A percentile compares a stretch with the other conserved stretches of the same genome.
Evolutionary conservation across 2,888 invertebrate genomes (phyloP).

Genomic region (Drosophila recens): DNA sequence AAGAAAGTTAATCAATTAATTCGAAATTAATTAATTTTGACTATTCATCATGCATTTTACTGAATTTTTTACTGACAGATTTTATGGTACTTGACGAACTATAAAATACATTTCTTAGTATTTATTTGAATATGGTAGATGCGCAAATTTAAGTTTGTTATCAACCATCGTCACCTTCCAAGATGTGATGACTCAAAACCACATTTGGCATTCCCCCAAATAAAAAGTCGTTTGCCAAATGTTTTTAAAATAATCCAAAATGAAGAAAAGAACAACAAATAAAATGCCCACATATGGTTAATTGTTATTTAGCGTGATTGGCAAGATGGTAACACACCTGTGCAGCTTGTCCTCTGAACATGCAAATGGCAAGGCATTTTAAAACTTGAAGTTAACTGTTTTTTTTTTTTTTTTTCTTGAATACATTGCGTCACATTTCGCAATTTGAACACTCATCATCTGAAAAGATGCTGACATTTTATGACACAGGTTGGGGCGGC

Average conservation of each 20-base stretch:
- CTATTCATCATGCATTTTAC: too few species aligned
- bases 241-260: slow-evolving; percentile 16
- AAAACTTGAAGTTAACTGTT: slow-evolving; percentile 33
- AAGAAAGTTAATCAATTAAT: background rate
- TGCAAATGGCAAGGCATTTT: slow-evolving; percentile 31
- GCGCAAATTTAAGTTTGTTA: slow-evolving; percentile 4
- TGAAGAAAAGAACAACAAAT: slow-evolving; percentile 12
- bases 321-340: slow-evolving; percentile 62
- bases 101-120: background rate
- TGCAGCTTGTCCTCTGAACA: slow-evolving; percentile 52
- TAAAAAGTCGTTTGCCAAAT: slow-evolving; percentile 64
- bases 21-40: background rate
- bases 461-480: slow-evolving; percentile 56
- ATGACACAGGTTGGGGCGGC: slow-evolving; percentile 14
- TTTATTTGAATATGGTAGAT: background rate
- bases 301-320: slow-evolving; percentile 73
- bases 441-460: slow-evolving; percentile 29
- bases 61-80: too few species aligned
- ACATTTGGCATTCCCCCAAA: slow-evolving; percentile 53
- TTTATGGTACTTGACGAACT: background rate
- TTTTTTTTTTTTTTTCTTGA: slow-evolving; percentile 24
- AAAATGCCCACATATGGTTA: slow-evolving; percentile 53
- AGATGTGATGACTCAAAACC: slow-evolving; percentile 44
- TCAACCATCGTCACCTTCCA: slow-evolving; percentile 45
- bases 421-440: slow-evolving; percentile 49